phyloP scores from a whole-genome alignment of 2,888 invertebrate genomes.

The Philonicus albiceps region DNA sequence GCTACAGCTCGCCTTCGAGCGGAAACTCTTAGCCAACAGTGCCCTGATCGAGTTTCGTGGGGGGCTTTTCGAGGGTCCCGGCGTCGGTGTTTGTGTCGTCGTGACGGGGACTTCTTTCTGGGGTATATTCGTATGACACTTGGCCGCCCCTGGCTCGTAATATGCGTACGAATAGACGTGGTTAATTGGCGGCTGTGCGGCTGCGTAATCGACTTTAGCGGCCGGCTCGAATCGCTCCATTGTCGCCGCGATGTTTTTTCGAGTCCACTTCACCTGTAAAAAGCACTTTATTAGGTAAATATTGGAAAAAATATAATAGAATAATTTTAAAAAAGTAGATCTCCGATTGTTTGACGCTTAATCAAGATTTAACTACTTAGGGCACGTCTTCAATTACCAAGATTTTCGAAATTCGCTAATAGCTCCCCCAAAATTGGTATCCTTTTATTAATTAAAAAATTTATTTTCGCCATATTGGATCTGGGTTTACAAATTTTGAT shows the following conservation, averaged over 20 bases:
- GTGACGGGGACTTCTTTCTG: conserved; percentile 56
- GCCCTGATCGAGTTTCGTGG: conserved; percentile 62
- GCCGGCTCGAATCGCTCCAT: conserved; percentile 72
- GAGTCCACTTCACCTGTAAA: conserved; percentile 67
- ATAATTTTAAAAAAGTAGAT: too few species aligned
- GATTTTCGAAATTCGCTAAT: too few species aligned
- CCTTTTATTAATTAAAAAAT: too few species aligned
- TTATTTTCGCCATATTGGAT: too few species aligned
- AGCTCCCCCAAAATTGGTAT: too few species aligned
- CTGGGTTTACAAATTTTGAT: too few species aligned
- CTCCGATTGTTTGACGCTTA: too few species aligned
- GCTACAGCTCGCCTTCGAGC: conserved; percentile 56
- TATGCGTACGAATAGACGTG: conserved; percentile 84
- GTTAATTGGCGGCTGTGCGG: conserved; percentile 54
- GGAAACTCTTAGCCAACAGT: conserved; percentile 60
- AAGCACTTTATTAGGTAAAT: background rate
- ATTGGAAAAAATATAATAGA: background rate
- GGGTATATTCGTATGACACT: conserved; percentile 71
- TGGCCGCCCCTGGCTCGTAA: conserved; percentile 75
- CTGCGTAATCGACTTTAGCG: conserved; percentile 47
- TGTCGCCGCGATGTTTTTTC: conserved; percentile 71
- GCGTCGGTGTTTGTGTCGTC: conserved; percentile 41
- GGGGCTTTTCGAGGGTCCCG: conserved; percentile 60
- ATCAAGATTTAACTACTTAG: too few species aligned
- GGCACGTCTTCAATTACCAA: too few species aligned